Evolutionary conservation across 2,888 invertebrate genomes (phyloP), one percentile per base, ranked within the genome.

Genomic region (Carpatolechia fugitivella): DNA sequence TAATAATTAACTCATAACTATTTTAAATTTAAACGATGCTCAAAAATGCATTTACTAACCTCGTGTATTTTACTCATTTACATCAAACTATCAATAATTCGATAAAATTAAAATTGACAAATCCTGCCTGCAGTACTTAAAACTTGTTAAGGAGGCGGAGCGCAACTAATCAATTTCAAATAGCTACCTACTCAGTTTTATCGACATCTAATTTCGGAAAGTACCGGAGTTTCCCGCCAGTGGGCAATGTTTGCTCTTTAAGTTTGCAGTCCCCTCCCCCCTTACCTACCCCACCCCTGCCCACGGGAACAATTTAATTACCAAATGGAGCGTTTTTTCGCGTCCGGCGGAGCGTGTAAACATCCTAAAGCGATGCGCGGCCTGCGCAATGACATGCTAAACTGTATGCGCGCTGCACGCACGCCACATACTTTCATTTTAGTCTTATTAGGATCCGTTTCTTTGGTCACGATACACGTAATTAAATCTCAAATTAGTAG

Each of bases 251-350:
- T 83, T 82, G 78, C 76, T 69, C 60, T 74, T 72, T 63, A 73
- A 80, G 80, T 83, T 82, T 76, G 72, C 71, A 66, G 58, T 58
- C 57, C 63, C 68, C 59, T 62, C 57, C 46, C 56, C 60, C 54
- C 51, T 57, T 10, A 3, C 59, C 54, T 56, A 52, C 13, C 52
- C 35, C 51, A 30, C 55, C 56, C 53, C 56, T 20, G 40, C 72
- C 69, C 63, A 65, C 65, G 74, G 83, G 71, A 72, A 67, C 82
- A 78, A 83, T 85, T 83, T 86, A 85, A 86, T 86, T 85, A 85
- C 78, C 82, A 85, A 85, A 85, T 85, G 84, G 85, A 78, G 71
- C 76, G 82, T 78, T 85, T 82, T 82, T 82, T 80, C 29, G 83
- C 78, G 82, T 72, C 67, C 78, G 68, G 61, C 68, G 70, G 67